Evolutionary conservation across 2,888 invertebrate genomes (phyloP), one percentile per base, ranked within the genome.

Genomic region (Sphaerophoria rueppellii): DNA sequence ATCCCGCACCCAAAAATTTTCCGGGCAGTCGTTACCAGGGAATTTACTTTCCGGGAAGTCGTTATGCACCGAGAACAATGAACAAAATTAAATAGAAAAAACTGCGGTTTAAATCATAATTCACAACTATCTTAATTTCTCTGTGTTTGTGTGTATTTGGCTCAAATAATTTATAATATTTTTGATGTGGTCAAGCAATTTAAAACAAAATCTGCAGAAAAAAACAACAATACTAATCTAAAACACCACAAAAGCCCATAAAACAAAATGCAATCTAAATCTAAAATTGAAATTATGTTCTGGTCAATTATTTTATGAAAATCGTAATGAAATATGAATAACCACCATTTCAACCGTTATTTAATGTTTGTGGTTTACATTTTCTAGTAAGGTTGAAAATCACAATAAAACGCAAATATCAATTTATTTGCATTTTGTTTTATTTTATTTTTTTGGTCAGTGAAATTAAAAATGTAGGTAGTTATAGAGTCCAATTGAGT

Each of bases 331-430:
- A 65, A 35, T 32, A 65, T 52, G 52, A 52, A 63, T 24, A 67
- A 52, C 50, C 52, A 67, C 35, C 24, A 37, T 37, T 67, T 52
- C 35, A 52, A 67, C 65, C 65, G 24, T 24, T 37, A 52, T 67
- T 48, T 63, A 50, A 67, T 67, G 65, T 67, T 48, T 67, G 65
- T 67, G 65, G 65, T 67, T 52, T 24, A 16, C 5, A n/a, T 7
- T 52, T 24, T 67, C 4, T 0, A 50, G 50, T 50, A 52, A 37
- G 50, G 52, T 37, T 37, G 12, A 4, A 52, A 14, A 65, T 65
- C 37, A 37, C 11, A 16, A 67, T 24, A 43, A 24, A 11, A 40
- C 9, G 6, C 40, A 7, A 7, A 9, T 40, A 7, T 40, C 9
- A 7, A 9, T 40, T 65, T 14, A 12, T 35, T 14, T 40, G 6